Base-by-base conservation (phyloP, 2,888 invertebrate species). In the Prosopocoilus inquinatus region DNA sequence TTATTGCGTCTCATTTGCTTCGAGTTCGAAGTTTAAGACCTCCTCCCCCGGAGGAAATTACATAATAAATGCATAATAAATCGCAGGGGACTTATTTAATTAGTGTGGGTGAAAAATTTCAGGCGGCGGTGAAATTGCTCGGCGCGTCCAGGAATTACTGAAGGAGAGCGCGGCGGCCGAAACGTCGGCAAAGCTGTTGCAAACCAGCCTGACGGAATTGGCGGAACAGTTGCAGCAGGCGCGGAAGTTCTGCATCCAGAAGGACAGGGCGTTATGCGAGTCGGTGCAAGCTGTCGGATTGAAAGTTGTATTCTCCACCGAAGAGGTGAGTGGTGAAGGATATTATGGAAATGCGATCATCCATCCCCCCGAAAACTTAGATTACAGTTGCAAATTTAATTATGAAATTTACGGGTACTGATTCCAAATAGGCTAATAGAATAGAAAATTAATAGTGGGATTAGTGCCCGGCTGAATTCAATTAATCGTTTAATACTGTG, bases 181-280 rank as follows among this genome's bases (percentile, higher is more conserved):
- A 38, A 77, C 81, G 2, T 73, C 83, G 36, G 82, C 82, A 2
- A 75, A 79, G 11, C 76, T 80, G 46, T 78, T 86, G 46, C 81
- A 82, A 60, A 83, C 83, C 58, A 81, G 83, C 59, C 80, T 86
- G 47, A 79, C 78, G 47, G 84, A 85, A 62, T 77, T 88, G 60
- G 77, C 82, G 2, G 78, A 80, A 12, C 84, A 86, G 63, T 74
- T 88, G 49, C 83, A 84, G 53, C 77, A 78, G 45, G 73, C 83
- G 38, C 80, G 83, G 70, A 84, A 86, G 64, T 85, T 87, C 67
- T 91, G 91, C 72, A 79, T 81, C 47, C 76, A 80, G 51, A 84
- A 86, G 66, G 91, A 91, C 76, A 81, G 86, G 28, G 83, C 87
- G 41, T 81, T 91, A 1, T 91, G 91, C 73, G 89, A 89, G 63